Evolutionary conservation across 2,888 invertebrate genomes (phyloP).

Genomic region (Sepiola atlantica): DNA sequence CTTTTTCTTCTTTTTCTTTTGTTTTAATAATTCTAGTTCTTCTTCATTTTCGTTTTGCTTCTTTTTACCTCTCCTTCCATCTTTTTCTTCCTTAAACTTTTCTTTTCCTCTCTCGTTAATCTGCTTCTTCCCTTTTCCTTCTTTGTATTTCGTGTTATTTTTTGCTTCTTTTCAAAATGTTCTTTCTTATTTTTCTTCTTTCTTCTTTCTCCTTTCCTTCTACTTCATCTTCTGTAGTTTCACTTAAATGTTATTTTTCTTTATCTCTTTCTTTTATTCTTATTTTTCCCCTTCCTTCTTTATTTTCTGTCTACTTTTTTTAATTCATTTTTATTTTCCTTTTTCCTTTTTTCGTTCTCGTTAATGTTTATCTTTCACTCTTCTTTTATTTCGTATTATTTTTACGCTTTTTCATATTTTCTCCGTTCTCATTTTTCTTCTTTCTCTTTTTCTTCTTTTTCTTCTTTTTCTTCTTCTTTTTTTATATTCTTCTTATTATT

Average conservation of each 20-base stretch:
- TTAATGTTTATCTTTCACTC: not conserved
- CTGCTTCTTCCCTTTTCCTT: not conserved
- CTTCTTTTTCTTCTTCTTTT: not conserved
- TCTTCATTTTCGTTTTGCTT: no score
- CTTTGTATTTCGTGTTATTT: not conserved
- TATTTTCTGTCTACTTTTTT: not conserved
- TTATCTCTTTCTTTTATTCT: not conserved
- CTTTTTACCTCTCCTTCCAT: not conserved
- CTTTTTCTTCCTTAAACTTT: no score
- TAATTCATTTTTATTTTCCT: no score
- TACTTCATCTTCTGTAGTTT: not conserved
- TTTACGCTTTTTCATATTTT: not conserved
- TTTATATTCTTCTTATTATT: not conserved
- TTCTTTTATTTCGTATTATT: not conserved
- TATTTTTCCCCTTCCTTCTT: accelerated
- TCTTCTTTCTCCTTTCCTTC: not conserved
- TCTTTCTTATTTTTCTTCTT: not conserved
- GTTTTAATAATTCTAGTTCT: not conserved
- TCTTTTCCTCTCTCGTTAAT: no score
- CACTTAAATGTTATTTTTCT: not conserved
- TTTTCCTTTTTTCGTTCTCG: not conserved
- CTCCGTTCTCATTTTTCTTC: not conserved
- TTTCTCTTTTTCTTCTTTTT: not conserved
- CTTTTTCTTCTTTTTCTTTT: not conserved
- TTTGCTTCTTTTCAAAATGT: not conserved